These are phyloP conservation scores for Ladona fulva DNA, from an alignment of 1,140 invertebrate genomes.

Conservation along the genomic window DNA sequence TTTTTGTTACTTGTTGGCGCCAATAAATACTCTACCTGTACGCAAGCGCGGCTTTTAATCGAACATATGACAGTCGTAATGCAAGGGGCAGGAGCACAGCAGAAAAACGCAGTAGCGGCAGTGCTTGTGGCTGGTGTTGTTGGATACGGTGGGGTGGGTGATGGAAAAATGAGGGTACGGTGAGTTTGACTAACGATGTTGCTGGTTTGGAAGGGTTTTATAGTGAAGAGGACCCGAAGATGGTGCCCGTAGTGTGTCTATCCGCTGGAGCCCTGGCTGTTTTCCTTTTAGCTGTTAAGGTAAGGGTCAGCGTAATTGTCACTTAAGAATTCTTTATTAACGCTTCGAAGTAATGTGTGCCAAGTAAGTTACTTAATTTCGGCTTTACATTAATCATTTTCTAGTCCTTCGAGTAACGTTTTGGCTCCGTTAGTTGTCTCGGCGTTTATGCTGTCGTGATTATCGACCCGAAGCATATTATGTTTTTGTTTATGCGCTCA, in stretches of 20 bases:
- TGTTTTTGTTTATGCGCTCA: too few species aligned
- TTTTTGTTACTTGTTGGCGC: neutral
- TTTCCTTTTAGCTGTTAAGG: neutral
- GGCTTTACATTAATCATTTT: too few species aligned
- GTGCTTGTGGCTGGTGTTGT: neutral
- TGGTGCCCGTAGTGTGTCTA: neutral
- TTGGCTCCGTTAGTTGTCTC: too few species aligned
- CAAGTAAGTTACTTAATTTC: too few species aligned
- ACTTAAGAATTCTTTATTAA: too few species aligned
- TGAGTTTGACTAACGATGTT: neutral
- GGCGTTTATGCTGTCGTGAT: too few species aligned
- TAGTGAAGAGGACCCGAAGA: neutral
- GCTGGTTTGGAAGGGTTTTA: neutral
- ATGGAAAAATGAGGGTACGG: neutral
- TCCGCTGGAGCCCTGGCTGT: neutral
- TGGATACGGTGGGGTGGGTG: neutral
- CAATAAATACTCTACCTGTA: neutral
- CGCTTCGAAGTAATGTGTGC: too few species aligned
- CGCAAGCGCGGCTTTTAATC: neutral
- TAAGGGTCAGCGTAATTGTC: neutral
- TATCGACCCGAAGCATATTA: too few species aligned
- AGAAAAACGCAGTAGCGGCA: constrained; percentile 3
- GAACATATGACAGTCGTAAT: neutral
- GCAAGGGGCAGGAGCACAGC: neutral
- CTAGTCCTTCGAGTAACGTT: too few species aligned